phyloP scores from a whole-genome alignment of 2,888 invertebrate genomes.

The Campoletis raptor region DNA sequence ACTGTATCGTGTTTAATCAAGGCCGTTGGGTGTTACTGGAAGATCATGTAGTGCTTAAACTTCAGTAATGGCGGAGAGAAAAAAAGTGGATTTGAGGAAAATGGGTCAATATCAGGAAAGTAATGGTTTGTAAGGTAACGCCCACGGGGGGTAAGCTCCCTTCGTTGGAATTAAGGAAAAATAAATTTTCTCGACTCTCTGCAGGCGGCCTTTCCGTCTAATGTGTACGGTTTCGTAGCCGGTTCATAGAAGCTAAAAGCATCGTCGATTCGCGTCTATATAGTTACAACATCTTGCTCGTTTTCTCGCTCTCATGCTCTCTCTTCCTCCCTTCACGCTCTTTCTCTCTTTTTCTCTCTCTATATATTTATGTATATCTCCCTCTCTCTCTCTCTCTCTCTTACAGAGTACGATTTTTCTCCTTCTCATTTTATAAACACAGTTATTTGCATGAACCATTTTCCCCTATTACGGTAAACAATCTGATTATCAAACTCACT shows the following conservation, averaged over 20 bases:
- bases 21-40: neutral
- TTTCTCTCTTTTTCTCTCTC: neutral
- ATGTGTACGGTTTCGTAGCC: slow-evolving; percentile 43
- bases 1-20: neutral
- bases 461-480: slow-evolving; percentile 70
- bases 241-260: slow-evolving; percentile 59
- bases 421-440: slow-evolving; percentile 38
- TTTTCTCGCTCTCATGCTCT: neutral
- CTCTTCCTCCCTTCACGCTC: neutral
- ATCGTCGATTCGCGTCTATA: slow-evolving; percentile 22
- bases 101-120: neutral
- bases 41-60: neutral
- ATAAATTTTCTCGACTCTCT: slow-evolving; percentile 38
- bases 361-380: neutral
- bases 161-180: slow-evolving; percentile 37
- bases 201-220: neutral
- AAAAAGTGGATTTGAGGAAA: neutral
- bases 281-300: slow-evolving; percentile 6
- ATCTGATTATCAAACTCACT: slow-evolving; percentile 70
- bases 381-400: slow-evolving; percentile 5
- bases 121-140: neutral
- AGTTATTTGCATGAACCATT: slow-evolving; percentile 71
- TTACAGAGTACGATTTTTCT: slow-evolving; percentile 28
- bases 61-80: neutral
- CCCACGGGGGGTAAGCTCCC: neutral